Conservation (phyloP, 2,797 vertebrate genomes). For the Hozukius guyotensis region DNA sequence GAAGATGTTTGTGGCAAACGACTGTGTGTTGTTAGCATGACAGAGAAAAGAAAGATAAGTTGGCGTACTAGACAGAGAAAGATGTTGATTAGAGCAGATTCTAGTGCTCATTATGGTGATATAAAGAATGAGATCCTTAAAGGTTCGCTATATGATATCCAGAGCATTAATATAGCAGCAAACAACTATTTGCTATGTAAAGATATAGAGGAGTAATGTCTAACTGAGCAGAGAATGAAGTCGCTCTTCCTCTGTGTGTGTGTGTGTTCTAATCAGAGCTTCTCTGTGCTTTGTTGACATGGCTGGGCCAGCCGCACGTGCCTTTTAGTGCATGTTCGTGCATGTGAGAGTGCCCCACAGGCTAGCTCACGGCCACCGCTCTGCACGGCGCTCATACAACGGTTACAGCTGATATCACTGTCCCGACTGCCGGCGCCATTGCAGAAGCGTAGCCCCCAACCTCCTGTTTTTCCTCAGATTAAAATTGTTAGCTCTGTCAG, state of each 20-base stretch:
- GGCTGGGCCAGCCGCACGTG: neutral
- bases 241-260: neutral
- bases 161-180: neutral
- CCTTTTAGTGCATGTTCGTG: neutral
- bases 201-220: neutral
- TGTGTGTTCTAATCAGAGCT: neutral
- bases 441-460: too few species aligned
- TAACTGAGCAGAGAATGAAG: neutral
- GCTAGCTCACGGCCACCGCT: too few species aligned
- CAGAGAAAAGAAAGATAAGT: constrained; percentile 58
- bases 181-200: neutral
- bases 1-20: constrained; percentile 69
- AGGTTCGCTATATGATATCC: neutral
- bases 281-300: neutral
- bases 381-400: too few species aligned
- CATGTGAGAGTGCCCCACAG: too few species aligned
- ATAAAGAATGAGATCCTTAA: neutral
- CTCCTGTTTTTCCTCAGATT: too few species aligned
- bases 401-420: too few species aligned
- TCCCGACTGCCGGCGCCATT: too few species aligned
- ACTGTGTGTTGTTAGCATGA: constrained; percentile 65
- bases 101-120: constrained; percentile 1
- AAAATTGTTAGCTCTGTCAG: neutral
- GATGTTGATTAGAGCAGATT: constrained; percentile 41
- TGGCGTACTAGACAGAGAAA: constrained; percentile 16